These are phyloP conservation scores for Brevimyrus niger DNA, from an alignment of 2,113 vertebrate genomes.

Conservation along the genomic window DNA sequence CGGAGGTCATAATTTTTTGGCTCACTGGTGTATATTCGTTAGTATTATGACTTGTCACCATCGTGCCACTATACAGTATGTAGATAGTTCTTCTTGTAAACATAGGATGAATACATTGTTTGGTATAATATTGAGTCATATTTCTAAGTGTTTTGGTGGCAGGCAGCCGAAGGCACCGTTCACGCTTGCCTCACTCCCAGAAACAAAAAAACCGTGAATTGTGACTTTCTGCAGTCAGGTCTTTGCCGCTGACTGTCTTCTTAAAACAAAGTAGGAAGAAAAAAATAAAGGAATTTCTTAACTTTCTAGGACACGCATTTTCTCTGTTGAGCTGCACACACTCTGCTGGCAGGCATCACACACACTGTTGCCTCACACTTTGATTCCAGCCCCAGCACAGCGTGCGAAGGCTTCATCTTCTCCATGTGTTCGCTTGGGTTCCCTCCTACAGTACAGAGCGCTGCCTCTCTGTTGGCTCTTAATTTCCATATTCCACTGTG, in stretches of 20 bases:
- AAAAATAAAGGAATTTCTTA: background rate
- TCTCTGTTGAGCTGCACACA: background rate
- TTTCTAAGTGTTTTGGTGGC: background rate
- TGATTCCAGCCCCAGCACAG: background rate
- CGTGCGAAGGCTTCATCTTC: background rate
- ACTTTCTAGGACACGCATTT: background rate
- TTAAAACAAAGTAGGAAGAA: background rate
- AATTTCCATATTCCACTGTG: background rate
- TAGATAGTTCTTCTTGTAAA: background rate
- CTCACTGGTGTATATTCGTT: background rate
- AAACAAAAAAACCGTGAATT: background rate
- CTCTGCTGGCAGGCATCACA: background rate
- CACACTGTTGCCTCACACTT: background rate
- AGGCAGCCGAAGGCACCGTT: background rate
- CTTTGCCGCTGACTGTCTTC: background rate
- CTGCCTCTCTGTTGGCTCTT: background rate
- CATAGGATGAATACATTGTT: background rate
- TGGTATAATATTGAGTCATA: background rate
- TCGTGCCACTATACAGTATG: background rate
- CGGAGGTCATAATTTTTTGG: background rate
- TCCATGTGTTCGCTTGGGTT: background rate
- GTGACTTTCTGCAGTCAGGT: background rate
- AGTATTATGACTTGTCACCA: background rate
- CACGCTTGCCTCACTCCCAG: background rate
- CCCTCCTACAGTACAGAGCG: background rate